phyloP scores from a whole-genome alignment of 1,140 invertebrate species.

The Hylyphantes graminicola region DNA sequence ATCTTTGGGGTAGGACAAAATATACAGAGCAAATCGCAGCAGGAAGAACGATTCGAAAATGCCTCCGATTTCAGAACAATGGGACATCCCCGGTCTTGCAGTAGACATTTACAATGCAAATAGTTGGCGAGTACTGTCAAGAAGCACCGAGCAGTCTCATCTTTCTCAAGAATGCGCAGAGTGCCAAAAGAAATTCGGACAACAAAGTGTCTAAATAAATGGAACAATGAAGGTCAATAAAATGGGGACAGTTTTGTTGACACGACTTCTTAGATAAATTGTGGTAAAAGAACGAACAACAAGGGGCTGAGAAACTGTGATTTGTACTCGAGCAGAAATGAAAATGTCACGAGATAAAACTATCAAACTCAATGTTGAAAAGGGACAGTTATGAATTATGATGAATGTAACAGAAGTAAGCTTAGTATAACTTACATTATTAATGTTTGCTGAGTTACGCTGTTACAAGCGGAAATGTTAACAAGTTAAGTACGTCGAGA shows the following conservation, averaged over 20 bases:
- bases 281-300: background rate
- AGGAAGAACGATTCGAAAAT: constrained; percentile 22
- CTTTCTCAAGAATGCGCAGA: constrained; percentile 18
- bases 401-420: no score
- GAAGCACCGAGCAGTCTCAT: constrained; percentile 19
- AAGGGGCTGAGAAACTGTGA: background rate
- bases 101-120: constrained; percentile 38
- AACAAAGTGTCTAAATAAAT: constrained; percentile 39
- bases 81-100: constrained; percentile 13
- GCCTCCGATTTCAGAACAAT: constrained; percentile 24
- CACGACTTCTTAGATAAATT: background rate
- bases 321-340: background rate
- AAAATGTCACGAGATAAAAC: constrained; percentile 19
- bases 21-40: background rate
- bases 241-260: constrained; percentile 23
- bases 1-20: constrained; percentile 27
- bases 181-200: constrained; percentile 3
- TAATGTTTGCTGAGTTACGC: no score
- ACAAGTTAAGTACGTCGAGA: no score
- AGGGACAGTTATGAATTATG: no score
- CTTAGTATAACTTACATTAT: no score
- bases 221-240: constrained; percentile 23
- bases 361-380: background rate
- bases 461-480: no score
- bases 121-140: background rate